Percentiles rank a stretch among this genome's conserved stretches.
phyloP scores from a whole-genome alignment of 2,113 vertebrate genomes.

The Apteryx mantelli region DNA sequence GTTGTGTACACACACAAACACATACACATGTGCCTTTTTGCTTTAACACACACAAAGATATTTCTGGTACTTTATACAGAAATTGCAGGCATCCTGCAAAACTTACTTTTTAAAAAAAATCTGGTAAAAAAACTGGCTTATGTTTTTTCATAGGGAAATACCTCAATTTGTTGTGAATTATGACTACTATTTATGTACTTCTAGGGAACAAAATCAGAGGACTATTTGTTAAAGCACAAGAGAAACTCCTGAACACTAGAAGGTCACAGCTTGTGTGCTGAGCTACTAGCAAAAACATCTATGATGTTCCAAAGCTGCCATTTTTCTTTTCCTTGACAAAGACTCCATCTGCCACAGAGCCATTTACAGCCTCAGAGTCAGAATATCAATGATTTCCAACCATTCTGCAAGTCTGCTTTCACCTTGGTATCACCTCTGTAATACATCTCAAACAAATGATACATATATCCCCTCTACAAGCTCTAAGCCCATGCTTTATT shows the following conservation, averaged over 20 bases:
- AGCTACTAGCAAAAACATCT: constrained; percentile 82
- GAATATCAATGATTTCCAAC: constrained; percentile 97
- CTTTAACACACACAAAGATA: not conserved
- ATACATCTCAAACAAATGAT: constrained; percentile 79
- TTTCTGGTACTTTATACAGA: constrained; percentile 19
- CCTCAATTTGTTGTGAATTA: constrained; percentile 74
- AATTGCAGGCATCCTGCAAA: constrained; percentile 51
- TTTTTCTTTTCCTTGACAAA: constrained; percentile 96
- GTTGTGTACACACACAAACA: not conserved
- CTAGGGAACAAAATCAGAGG: constrained; percentile 77
- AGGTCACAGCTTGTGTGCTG: constrained; percentile 85
- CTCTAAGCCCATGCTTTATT: constrained; percentile 66
- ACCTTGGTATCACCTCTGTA: constrained; percentile 92
- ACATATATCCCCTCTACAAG: constrained; percentile 67
- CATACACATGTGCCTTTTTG: not conserved
- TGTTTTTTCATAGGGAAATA: constrained; percentile 67
- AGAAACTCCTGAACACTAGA: constrained; percentile 80
- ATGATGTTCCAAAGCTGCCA: constrained; percentile 86
- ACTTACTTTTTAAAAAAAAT: constrained; percentile 32
- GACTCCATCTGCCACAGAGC: constrained; percentile 95
- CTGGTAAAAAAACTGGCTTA: constrained; percentile 58
- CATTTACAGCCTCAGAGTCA: constrained; percentile 91
- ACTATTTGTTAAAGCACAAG: constrained; percentile 82
- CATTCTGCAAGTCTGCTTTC: constrained; percentile 86
- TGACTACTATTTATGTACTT: constrained; percentile 74